Evolutionary conservation across 2,797 vertebrate genomes (phyloP).

Genomic region (Danio albolineatus): DNA sequence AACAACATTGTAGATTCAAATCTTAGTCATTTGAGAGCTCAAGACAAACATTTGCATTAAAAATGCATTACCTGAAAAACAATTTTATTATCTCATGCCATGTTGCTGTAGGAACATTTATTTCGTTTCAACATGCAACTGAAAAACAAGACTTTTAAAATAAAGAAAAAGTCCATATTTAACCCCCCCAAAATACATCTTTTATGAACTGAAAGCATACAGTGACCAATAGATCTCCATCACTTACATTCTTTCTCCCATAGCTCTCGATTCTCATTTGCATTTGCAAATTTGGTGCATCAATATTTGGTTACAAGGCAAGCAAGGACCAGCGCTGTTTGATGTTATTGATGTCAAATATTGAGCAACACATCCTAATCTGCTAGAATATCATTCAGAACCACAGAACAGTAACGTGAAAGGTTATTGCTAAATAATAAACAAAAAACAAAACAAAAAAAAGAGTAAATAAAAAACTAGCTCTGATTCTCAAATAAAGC

Average conservation of each 20-base stretch:
- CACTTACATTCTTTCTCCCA: background rate
- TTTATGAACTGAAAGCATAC: background rate
- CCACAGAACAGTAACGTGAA: background rate
- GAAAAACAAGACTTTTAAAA: background rate
- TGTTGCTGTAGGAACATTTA: background rate
- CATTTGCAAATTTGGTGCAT: conserved; percentile 20
- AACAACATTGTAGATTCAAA: too few species aligned
- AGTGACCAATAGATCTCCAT: background rate
- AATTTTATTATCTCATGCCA: background rate
- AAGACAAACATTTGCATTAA: too few species aligned
- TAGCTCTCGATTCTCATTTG: background rate
- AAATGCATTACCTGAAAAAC: background rate
- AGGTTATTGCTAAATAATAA: background rate
- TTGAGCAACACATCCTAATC: background rate
- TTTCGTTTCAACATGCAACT: background rate
- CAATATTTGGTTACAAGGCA: conserved; percentile 16
- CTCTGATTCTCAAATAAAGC: background rate
- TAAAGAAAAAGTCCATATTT: background rate
- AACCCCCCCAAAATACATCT: background rate
- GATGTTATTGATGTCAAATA: background rate
- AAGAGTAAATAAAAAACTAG: background rate
- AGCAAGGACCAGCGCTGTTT: background rate
- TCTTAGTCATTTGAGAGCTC: too few species aligned
- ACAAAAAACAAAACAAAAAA: background rate
- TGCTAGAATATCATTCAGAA: background rate